Evolutionary conservation across 2,113 vertebrate species (phyloP).

Genomic region (Falcunculus frontatus): DNA sequence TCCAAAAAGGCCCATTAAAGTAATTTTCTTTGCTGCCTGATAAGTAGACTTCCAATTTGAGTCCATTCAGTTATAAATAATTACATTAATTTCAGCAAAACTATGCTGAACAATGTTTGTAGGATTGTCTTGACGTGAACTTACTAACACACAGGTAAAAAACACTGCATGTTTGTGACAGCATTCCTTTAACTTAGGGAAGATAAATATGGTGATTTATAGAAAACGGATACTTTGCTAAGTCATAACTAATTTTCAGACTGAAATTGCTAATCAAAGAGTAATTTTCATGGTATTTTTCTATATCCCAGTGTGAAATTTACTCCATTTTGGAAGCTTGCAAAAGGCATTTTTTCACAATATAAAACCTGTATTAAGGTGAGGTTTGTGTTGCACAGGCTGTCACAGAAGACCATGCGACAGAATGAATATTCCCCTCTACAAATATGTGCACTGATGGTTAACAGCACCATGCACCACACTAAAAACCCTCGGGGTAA

Average conservation of each 20-base stretch:
- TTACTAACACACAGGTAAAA: neutral
- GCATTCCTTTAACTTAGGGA: neutral
- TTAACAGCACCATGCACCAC: neutral
- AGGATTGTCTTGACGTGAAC: neutral
- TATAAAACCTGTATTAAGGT: neutral
- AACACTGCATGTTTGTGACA: neutral
- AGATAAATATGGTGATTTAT: neutral
- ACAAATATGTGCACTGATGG: neutral
- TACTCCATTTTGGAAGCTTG: neutral
- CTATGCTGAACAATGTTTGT: neutral
- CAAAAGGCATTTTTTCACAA: neutral
- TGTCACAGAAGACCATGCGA: neutral
- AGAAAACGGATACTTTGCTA: neutral
- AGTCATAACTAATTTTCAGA: neutral
- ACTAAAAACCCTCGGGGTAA: neutral
- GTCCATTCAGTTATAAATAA: neutral
- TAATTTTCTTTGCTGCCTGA: neutral
- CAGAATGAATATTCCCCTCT: neutral
- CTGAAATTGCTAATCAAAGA: neutral
- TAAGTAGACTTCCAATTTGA: neutral
- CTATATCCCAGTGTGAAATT: neutral
- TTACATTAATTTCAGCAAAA: neutral
- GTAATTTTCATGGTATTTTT: neutral
- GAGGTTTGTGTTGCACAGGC: neutral
- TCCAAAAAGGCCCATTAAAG: slow-evolving; percentile 13